Base-by-base conservation (phyloP, 2,113 vertebrate genomes). In the Myrmecophaga tridactyla region DNA sequence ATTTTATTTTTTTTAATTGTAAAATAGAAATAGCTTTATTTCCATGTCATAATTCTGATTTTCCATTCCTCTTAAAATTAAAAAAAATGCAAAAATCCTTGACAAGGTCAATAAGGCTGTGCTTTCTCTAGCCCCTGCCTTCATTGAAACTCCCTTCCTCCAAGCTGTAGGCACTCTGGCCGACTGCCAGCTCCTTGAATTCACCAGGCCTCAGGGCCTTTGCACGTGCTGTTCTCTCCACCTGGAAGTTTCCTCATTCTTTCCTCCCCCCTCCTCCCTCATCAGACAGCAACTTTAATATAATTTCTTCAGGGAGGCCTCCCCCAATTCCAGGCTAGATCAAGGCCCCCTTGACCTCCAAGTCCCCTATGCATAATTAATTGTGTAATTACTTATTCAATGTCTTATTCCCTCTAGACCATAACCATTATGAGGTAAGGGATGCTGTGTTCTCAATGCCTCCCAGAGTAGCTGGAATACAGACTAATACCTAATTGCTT, bases 401-500 rank as follows among this genome's bases (percentile, higher is more conserved):
- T 94, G 46, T 62, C 72, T 90, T 83, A 12, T 77, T 96, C 41
- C 27, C 53, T 75, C 34, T 69, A 84, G n/a, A 77, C 15, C 67
- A 18, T 77, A 96, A 88, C 53, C 34, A 86, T 34, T 14, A 94
- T 58, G 39, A 63, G 34, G 56, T 86, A 92, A 93, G 63, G 75
- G 70, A 39, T 39, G 39, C 65, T 83, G 23, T 39, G 48, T 83
- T 81, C 62, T 96, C 82, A 69, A 3, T 65, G 78, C 65, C 84
- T 56, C 69, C 36, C 56, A 25, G 69, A 67, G 25, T 63, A 72
- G 12, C 21, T 17, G 31, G 51, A 53, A 67, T 86, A 81, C 13
- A 90, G 58, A 92, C 39, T n/a, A 69, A 81, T 65, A 58, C 70
- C 85, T 92, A 94, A 88, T 91, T 94, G n/a, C 39, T 93, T 14